Percentiles rank a stretch among this genome's conserved stretches.
phyloP scores from a whole-genome alignment of 2,888 invertebrate genomes.

The Nycteola revayana region DNA sequence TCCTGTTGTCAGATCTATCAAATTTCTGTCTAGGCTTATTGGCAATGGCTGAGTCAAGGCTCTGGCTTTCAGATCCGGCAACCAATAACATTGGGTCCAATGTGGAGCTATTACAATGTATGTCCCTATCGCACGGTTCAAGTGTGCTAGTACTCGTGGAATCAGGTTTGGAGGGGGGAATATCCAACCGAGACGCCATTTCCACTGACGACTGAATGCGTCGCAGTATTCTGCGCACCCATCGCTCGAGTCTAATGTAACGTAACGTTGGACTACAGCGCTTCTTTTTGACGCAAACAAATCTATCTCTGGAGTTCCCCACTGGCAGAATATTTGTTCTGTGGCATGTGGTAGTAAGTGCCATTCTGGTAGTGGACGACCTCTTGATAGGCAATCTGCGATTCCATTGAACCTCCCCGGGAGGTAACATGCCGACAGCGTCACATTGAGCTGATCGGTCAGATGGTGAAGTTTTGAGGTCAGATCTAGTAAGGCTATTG shows the following conservation, averaged over 20 bases:
- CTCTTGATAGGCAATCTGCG: background rate
- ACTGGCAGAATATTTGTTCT: background rate
- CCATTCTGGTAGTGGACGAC: background rate
- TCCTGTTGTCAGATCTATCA: constrained; percentile 13
- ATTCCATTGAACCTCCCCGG: too few relatives aligned
- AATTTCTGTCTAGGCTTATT: constrained; percentile 5
- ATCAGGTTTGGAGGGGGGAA: background rate
- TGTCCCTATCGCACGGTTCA: background rate
- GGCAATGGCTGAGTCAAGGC: constrained; percentile 6
- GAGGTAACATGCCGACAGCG: background rate
- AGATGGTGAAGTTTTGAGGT: background rate
- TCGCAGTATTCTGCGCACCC: background rate
- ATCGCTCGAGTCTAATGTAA: background rate
- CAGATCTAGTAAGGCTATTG: background rate
- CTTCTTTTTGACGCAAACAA: background rate
- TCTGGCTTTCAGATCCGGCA: background rate
- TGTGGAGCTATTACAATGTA: background rate
- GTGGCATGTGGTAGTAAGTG: background rate
- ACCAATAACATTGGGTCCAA: background rate
- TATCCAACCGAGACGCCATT: background rate
- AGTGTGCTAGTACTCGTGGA: background rate
- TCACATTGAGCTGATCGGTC: background rate
- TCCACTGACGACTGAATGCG: background rate
- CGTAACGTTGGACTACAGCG: background rate
- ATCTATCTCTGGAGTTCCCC: background rate